phyloP scores from a whole-genome alignment of 2,797 vertebrate genomes.

The Calcarius lapponicus region DNA sequence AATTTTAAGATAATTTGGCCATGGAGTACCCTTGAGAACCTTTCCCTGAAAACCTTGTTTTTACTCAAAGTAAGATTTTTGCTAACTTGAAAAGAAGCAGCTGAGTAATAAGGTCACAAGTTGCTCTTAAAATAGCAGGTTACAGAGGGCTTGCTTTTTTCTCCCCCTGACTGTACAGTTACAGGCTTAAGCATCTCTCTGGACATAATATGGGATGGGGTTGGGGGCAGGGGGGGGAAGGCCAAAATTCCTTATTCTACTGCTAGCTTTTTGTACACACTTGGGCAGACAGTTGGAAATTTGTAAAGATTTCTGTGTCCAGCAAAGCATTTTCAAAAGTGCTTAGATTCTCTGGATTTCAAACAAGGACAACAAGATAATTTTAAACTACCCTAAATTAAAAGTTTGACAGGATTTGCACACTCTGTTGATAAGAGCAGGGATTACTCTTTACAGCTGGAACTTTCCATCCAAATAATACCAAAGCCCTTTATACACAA shows the following conservation, averaged over 20 bases:
- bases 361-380: not conserved
- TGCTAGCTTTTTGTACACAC: not conserved
- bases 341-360: not conserved
- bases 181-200: not conserved
- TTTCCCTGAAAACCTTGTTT: not conserved
- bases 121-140: not conserved
- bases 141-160: not conserved
- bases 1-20: not conserved
- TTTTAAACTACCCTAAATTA: not conserved
- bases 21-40: not conserved
- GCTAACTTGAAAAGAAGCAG: not conserved
- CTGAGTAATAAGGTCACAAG: not conserved
- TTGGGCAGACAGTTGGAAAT: not conserved
- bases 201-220: not conserved
- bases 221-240: not conserved
- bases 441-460: not conserved
- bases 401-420: constrained; percentile 10
- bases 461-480: constrained; percentile 31
- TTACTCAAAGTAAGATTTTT: not conserved
- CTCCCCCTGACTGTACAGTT: not conserved
- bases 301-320: not conserved
- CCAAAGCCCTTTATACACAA: not conserved
- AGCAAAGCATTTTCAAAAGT: not conserved
- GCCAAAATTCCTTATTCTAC: not conserved
- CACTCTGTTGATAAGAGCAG: not conserved